These are phyloP conservation scores for Calameuta idolon DNA, from an alignment of 2,888 invertebrate species.

Conservation along the genomic window DNA sequence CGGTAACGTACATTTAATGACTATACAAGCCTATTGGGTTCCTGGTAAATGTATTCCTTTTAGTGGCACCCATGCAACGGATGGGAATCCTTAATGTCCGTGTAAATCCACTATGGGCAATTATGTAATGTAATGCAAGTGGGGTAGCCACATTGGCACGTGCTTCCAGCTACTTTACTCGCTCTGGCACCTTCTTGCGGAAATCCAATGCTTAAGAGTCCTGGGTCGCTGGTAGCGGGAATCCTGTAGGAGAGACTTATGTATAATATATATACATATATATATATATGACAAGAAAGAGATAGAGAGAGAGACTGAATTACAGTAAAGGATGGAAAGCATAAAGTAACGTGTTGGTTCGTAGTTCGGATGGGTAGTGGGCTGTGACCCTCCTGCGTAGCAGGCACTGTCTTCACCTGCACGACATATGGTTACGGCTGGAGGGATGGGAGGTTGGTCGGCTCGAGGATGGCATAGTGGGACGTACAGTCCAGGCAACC, in stretches of 20 bases:
- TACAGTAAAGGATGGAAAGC: neutral
- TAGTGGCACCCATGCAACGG: neutral
- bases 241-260: neutral
- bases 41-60: neutral
- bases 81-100: neutral
- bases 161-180: neutral
- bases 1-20: neutral
- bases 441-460: constrained; percentile 48
- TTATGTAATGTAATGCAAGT: neutral
- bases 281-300: neutral
- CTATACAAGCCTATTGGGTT: neutral
- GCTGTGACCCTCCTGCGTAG: constrained; percentile 13
- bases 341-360: neutral
- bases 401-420: constrained; percentile 56
- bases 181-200: neutral
- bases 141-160: neutral
- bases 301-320: neutral
- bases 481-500: constrained; percentile 1
- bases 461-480: constrained; percentile 32
- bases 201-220: neutral
- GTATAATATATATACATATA: neutral
- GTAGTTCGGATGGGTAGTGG: neutral
- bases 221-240: neutral
- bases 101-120: neutral
- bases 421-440: constrained; percentile 55